Percentiles rank a stretch among this genome's conserved stretches.
Evolutionary conservation across 2,888 invertebrate genomes (phyloP).

Genomic region (Xylota segnis): DNA sequence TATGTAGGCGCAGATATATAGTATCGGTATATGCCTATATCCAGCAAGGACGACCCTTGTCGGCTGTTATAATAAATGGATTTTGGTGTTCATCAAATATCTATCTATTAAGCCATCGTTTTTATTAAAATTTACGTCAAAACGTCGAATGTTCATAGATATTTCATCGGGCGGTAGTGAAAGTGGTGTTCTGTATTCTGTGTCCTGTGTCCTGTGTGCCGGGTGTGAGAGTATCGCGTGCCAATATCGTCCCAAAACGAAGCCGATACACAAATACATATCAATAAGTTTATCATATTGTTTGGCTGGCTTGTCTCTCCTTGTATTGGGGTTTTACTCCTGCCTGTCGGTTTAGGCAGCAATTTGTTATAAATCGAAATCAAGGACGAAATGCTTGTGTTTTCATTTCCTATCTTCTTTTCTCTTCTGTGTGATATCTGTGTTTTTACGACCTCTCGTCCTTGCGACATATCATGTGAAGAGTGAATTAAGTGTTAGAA

Average conservation of each 20-base stretch:
- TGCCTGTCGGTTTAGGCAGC: slow-evolving; percentile 13
- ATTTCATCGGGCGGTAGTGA: slow-evolving; percentile 41
- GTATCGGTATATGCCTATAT: slow-evolving; percentile 20
- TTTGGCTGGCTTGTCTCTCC: background rate
- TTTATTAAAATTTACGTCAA: slow-evolving; percentile 76
- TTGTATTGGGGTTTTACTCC: slow-evolving; percentile 4
- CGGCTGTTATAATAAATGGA: slow-evolving; percentile 53
- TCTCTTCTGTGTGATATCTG: slow-evolving; percentile 15
- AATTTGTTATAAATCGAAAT: slow-evolving; percentile 68
- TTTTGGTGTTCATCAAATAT: slow-evolving; percentile 60
- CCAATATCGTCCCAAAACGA: slow-evolving; percentile 49
- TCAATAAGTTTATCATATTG: slow-evolving; percentile 54
- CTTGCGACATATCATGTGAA: slow-evolving; percentile 52
- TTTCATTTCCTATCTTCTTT: background rate
- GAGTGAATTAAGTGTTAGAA: slow-evolving; percentile 63
- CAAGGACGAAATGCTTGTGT: slow-evolving; percentile 57
- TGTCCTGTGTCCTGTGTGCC: background rate
- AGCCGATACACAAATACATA: slow-evolving; percentile 60
- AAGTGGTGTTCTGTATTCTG: slow-evolving; percentile 1
- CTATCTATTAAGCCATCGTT: slow-evolving; percentile 72
- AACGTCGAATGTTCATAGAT: slow-evolving; percentile 64
- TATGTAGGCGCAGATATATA: slow-evolving; percentile 15
- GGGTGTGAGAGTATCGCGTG: slow-evolving; percentile 60
- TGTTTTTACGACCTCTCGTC: slow-evolving; percentile 36
- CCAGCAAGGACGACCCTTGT: slow-evolving; percentile 54